Conservation (phyloP, 2,888 invertebrate genomes). For the Mythimna pallens region DNA sequence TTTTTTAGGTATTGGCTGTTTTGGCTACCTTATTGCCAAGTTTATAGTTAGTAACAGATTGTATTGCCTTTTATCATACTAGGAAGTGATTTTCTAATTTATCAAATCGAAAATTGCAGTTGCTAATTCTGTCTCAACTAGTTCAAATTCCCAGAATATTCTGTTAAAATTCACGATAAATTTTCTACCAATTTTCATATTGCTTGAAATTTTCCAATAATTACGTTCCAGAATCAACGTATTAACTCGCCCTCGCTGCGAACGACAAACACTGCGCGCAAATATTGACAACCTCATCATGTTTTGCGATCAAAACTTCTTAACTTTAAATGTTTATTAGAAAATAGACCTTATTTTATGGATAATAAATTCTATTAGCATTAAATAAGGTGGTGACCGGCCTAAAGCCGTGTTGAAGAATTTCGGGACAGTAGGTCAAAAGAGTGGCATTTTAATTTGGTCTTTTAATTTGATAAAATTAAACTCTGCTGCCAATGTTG, state of each 20-base stretch:
- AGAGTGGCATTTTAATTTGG: conserved; percentile 12
- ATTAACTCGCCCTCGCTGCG: conserved; percentile 53
- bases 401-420: conserved; percentile 34
- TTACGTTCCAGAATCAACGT: conserved; percentile 62
- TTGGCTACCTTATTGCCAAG: not conserved
- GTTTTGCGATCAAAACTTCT: conserved; percentile 59
- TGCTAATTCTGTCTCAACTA: not conserved
- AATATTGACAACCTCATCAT: conserved; percentile 66
- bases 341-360: conserved; percentile 46
- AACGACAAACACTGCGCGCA: conserved; percentile 56
- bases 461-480: not conserved
- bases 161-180: conserved; percentile 17
- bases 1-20: not conserved
- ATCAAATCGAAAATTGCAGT: not conserved
- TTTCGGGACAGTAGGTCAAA: conserved; percentile 22
- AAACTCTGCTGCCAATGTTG: not conserved
- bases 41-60: not conserved
- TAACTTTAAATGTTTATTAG: conserved; percentile 39
- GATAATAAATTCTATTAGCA: conserved; percentile 21
- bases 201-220: conserved; percentile 56
- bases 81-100: not conserved
- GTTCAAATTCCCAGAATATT: not conserved
- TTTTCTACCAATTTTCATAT: conserved; percentile 55
- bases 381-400: conserved; percentile 10
- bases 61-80: not conserved